Evolutionary conservation across 2,797 vertebrate genomes (phyloP), one percentile per base, ranked within the genome.

Genomic region (Calcarius lapponicus): DNA sequence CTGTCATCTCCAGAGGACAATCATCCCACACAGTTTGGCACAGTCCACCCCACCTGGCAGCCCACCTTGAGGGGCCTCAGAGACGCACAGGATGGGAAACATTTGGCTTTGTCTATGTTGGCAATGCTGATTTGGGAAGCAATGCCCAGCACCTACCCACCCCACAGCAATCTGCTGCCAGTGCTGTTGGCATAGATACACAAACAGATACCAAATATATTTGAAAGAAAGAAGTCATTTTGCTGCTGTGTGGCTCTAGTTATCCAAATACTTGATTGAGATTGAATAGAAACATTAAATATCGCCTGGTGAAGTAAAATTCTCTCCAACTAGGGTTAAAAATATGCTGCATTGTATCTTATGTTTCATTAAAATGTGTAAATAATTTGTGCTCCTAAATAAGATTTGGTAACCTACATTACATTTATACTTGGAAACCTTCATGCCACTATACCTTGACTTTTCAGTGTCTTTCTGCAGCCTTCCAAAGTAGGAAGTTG

Each of bases 21-120:
- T 91, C 75, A 61, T 93, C 82, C 75, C 82, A 71, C 71, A 42
- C 31, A 45, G 25, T 65, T 50, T 94, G 80, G 83, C 94, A 70
- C 32, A 64, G 61, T 51, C 53, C 42, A 69, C 9, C 42, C 26
- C 43, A 32, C 34, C 81, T 89, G 79, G 76, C 94, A 93, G 45
- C 51, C 53, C 75, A 88, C 64, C 25, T 70, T 85, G 31, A 19
- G 71, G 26, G 22, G 20, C 6, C 80, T 93, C 9, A n/a, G n/a
- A n/a, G n/a, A n/a, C n/a, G 69, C 40, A 40, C 1, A 5, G 72
- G 20, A n/a, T 50, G 21, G 60, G 34, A 86, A 85, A 58, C 36
- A 6, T 85, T 76, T 94, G 88, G 65, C 83, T 94, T 93, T 15
- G 6, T 17, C 34, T 82, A 6, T 54, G 43, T 58, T 89, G 76